Conservation (phyloP, 2,113 vertebrate species). For the Garra rufa region DNA sequence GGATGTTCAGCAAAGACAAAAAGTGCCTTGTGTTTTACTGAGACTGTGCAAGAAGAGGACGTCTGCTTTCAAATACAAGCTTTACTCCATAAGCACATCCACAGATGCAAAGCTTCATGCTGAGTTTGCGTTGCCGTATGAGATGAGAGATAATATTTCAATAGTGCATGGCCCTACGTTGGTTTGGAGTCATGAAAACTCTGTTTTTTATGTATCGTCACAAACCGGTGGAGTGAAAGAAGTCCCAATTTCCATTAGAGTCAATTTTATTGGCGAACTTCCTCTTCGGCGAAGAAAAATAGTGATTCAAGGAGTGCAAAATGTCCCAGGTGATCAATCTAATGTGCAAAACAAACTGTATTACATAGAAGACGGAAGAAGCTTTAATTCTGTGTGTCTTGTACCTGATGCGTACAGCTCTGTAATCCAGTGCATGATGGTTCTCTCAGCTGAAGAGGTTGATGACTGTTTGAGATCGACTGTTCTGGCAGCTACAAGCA, state of each 20-base stretch:
- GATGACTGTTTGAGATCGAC: constrained; percentile 68
- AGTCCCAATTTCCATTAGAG: constrained; percentile 74
- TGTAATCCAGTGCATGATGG: constrained; percentile 74
- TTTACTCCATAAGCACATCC: constrained; percentile 76
- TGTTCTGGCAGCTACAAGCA: constrained; percentile 79
- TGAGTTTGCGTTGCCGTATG: constrained; percentile 79
- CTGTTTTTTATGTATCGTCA: constrained; percentile 77
- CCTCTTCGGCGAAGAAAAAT: constrained; percentile 66
- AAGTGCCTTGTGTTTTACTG: constrained; percentile 80
- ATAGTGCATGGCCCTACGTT: constrained; percentile 85
- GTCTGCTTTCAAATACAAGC: constrained; percentile 72
- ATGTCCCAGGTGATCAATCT: constrained; percentile 14
- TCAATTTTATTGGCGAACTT: constrained; percentile 81
- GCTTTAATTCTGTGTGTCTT: constrained; percentile 70
- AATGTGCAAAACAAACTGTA: constrained; percentile 72
- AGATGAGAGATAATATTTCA: constrained; percentile 73
- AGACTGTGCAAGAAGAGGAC: constrained; percentile 63
- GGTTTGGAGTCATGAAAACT: constrained; percentile 79
- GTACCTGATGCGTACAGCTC: constrained; percentile 84
- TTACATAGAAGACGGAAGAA: constrained; percentile 71
- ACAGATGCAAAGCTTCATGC: constrained; percentile 75
- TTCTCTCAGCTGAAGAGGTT: constrained; percentile 69
- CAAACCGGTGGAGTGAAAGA: constrained; percentile 68
- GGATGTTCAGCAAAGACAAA: constrained; percentile 75
- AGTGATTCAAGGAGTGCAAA: constrained; percentile 78